Percentiles rank a stretch among this genome's conserved stretches.
phyloP scores from a whole-genome alignment of 2,797 vertebrate species.

The Avahi laniger region DNA sequence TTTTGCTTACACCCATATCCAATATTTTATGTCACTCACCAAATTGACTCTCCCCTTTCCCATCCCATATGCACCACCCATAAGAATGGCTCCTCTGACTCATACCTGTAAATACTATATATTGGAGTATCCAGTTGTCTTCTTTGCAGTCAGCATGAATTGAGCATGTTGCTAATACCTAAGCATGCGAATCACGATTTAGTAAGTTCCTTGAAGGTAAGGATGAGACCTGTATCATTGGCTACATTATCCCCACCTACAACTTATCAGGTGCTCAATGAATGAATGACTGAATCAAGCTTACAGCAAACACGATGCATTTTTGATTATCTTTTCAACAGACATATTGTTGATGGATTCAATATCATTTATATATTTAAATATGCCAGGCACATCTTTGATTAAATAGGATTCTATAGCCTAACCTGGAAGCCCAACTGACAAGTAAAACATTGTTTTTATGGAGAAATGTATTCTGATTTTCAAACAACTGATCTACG shows the following conservation, averaged over 20 bases:
- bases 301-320: not conserved
- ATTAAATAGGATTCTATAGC: not conserved
- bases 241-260: not conserved
- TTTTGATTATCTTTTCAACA: not conserved
- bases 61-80: not conserved
- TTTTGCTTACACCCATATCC: fast-evolving
- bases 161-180: not conserved
- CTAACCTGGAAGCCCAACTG: not conserved
- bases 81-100: not conserved
- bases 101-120: not conserved
- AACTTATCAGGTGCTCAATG: not conserved
- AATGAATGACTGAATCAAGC: not conserved
- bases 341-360: not conserved
- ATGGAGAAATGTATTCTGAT: not conserved
- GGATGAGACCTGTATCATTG: not conserved
- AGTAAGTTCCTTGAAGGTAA: not conserved
- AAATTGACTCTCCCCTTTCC: not conserved
- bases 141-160: not conserved
- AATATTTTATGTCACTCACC: not conserved
- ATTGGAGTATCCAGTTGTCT: not conserved
- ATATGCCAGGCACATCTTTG: not conserved
- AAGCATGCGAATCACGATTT: not conserved
- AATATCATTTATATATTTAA: not conserved
- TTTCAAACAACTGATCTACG: slow-evolving; percentile 4
- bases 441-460: not conserved